Conservation (phyloP, 2,797 vertebrate species). For the Pseudopleuronectes americanus region DNA sequence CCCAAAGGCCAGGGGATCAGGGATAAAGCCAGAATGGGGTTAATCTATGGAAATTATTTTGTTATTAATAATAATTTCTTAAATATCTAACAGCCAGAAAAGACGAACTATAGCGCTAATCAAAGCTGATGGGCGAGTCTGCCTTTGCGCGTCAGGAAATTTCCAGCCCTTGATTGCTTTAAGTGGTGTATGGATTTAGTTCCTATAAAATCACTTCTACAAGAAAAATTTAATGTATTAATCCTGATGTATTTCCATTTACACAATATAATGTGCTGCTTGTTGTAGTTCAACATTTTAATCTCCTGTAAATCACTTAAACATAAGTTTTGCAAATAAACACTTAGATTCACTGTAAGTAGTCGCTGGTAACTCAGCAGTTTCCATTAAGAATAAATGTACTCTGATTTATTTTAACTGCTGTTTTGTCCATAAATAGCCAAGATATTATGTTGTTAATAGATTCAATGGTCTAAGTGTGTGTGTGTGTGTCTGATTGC, state of each 20-base stretch:
- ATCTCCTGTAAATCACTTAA: slow-evolving; percentile 35
- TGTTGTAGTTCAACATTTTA: slow-evolving; percentile 33
- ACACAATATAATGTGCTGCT: slow-evolving; percentile 17
- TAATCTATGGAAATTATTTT: slow-evolving; percentile 88
- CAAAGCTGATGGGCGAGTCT: slow-evolving; percentile 84
- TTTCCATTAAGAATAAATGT: slow-evolving; percentile 58
- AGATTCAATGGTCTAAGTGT: slow-evolving; percentile 43
- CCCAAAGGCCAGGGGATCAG: slow-evolving; percentile 81
- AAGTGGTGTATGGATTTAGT: slow-evolving; percentile 66
- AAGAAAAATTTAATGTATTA: slow-evolving; percentile 49
- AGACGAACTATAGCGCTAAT: slow-evolving; percentile 85
- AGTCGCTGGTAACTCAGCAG: slow-evolving; percentile 37
- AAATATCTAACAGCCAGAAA: slow-evolving; percentile 81
- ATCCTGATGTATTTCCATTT: slow-evolving; percentile 55
- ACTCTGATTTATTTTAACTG: slow-evolving; percentile 51
- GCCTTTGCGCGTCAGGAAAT: slow-evolving; percentile 71
- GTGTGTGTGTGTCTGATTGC: slow-evolving; percentile 18
- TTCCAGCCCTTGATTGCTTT: slow-evolving; percentile 62
- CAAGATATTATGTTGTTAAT: slow-evolving; percentile 72
- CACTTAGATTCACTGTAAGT: slow-evolving; percentile 20
- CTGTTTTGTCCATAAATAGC: slow-evolving; percentile 66
- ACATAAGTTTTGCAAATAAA: slow-evolving; percentile 55
- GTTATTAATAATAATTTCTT: slow-evolving; percentile 90
- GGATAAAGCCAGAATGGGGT: slow-evolving; percentile 84
- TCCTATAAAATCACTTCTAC: slow-evolving; percentile 32